Evolutionary conservation across 2,888 invertebrate species (phyloP), one percentile per base, ranked within the genome.

Genomic region (Mechanitis messenoides): DNA sequence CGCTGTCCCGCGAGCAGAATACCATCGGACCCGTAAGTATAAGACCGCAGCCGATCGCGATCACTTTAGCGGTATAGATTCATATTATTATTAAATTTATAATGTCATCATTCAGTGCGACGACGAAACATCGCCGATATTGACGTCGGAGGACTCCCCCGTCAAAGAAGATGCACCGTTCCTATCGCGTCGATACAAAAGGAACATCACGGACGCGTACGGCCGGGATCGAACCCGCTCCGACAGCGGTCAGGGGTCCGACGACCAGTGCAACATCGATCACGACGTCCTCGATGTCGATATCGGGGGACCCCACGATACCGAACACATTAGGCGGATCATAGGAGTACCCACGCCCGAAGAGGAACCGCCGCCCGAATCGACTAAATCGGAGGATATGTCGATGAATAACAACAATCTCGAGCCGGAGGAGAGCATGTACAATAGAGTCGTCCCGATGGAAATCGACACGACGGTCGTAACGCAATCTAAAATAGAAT

Each of bases 1-100:
- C 96, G 3, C 79, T 95, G 66, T 94, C 94, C 0, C 93, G 92
- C 47, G 95, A 95, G 72, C 90, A 87, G 62, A 82, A 89, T 58
- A 82, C 82, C 64, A 87, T 83, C 71, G 84, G 84, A 79, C 83
- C 86, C 78, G 89, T 90, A 80, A 87, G 90, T 87, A 72, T 53
- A 20, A 58, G 57, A 45, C n/a, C 6, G 45, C 20, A 42, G 9
- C 42, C 35, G 6, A 42, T 9, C 6, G 9, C 9, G 9, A 42
- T 42, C 9, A 9, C 9, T 42, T 42, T 42, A 42, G 9, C 11
- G 31, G 50, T 50, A 7, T 7, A 11, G 31, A 7, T 31, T 50
- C 3, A 5, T 50, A 50, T 53, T 53, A 45, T 12, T 53, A 53
- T 53, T 47, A n/a, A 57, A 59, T 54, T 33, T 57, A 56, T 53